Evolutionary conservation across 2,888 invertebrate species (phyloP).

Genomic region (Parnassius apollo): DNA sequence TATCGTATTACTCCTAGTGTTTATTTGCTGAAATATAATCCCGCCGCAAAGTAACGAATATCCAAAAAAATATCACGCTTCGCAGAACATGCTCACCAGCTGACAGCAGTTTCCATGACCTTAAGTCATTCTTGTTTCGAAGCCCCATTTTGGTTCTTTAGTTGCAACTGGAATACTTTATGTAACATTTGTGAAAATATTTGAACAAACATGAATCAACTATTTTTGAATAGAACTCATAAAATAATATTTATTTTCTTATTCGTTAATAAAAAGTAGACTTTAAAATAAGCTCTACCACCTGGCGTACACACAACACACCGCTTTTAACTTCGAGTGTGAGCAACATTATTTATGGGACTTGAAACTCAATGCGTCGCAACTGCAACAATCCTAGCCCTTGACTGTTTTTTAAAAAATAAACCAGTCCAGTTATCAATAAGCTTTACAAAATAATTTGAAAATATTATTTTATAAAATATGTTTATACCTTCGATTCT

Average conservation of each 20-base stretch:
- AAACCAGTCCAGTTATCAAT: not conserved
- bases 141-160: not conserved
- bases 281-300: slow-evolving; percentile 71
- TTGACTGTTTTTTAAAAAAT: slow-evolving; percentile 56
- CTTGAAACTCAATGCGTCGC: slow-evolving; percentile 61
- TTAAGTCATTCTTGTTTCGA: slow-evolving; percentile 23
- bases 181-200: no score
- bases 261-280: slow-evolving; percentile 65
- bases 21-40: slow-evolving; percentile 69
- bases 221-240: slow-evolving; percentile 61
- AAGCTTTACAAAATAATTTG: no score
- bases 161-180: no score
- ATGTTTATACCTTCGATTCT: no score
- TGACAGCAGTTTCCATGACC: slow-evolving; percentile 41
- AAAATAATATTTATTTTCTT: slow-evolving; percentile 69
- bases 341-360: slow-evolving; percentile 66
- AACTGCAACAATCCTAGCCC: slow-evolving; percentile 70
- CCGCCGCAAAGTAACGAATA: slow-evolving; percentile 54
- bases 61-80: slow-evolving; percentile 74
- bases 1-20: slow-evolving; percentile 57
- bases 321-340: slow-evolving; percentile 56
- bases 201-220: slow-evolving; percentile 51
- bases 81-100: slow-evolving; percentile 65
- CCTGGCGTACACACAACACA: slow-evolving; percentile 56
- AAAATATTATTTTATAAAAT: no score